A percentile compares a stretch with the other conserved stretches of the same genome.
Conservation (phyloP, 2,888 invertebrate genomes). For the Ormyrus thymus region DNA sequence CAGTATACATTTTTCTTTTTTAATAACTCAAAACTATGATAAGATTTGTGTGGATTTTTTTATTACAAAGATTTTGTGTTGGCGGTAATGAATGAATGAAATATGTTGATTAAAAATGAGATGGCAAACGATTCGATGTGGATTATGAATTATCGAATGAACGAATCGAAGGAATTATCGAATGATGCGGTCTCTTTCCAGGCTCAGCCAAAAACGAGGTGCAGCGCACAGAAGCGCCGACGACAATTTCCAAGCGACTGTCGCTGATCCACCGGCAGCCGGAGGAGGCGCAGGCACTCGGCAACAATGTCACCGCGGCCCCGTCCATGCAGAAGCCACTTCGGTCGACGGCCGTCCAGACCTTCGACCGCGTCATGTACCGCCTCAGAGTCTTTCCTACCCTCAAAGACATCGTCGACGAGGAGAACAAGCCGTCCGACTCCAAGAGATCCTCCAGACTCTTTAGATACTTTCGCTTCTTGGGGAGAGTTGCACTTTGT, state of each 20-base stretch:
- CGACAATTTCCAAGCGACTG: background rate
- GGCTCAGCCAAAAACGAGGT: background rate
- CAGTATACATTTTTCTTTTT: too few relatives aligned
- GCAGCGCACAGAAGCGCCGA: background rate
- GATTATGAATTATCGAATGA: too few relatives aligned
- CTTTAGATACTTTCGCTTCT: slow-evolving; percentile 67
- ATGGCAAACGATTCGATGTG: too few relatives aligned
- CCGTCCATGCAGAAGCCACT: background rate
- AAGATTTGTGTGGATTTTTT: too few relatives aligned
- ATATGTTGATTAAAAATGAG: too few relatives aligned
- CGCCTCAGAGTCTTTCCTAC: slow-evolving; percentile 79
- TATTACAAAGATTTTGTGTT: too few relatives aligned
- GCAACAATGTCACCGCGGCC: background rate
- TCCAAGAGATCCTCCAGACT: slow-evolving; percentile 61
- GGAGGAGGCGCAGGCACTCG: background rate
- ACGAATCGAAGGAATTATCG: too few relatives aligned
- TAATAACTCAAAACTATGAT: too few relatives aligned
- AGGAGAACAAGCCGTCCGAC: slow-evolving; percentile 58
- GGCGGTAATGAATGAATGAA: too few relatives aligned
- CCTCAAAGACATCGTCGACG: slow-evolving; percentile 66
- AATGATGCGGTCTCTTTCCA: background rate
- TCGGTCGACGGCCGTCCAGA: slow-evolving; percentile 73
- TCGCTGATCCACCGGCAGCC: background rate
- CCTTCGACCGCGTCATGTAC: slow-evolving; percentile 75
- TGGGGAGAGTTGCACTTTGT: slow-evolving; percentile 68